A percentile compares a stretch with the other conserved stretches of the same genome.
Conservation (phyloP, 1,140 invertebrate species). For the Plectus sambesii region DNA sequence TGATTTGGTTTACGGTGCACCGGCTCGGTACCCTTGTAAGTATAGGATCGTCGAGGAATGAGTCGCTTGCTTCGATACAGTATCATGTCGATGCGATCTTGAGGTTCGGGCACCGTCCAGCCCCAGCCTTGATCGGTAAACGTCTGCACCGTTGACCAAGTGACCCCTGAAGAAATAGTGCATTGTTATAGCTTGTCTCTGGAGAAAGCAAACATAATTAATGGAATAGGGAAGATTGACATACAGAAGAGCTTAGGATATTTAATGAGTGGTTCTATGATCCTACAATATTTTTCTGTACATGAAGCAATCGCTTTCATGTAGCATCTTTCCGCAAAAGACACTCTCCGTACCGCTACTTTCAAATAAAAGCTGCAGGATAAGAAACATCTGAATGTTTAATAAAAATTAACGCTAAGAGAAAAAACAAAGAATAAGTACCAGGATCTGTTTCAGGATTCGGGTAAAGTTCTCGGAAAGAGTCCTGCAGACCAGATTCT, state of each 20-base stretch:
- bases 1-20: slow-evolving; percentile 24
- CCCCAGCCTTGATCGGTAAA: slow-evolving; percentile 29
- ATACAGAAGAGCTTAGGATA: too few species aligned
- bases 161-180: slow-evolving; percentile 16
- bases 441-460: slow-evolving; percentile 19
- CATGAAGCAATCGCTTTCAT: too few species aligned
- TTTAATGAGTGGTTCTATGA: too few species aligned
- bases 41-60: slow-evolving; percentile 11
- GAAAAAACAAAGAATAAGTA: slow-evolving; percentile 6
- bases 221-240: too few species aligned
- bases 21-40: slow-evolving; percentile 24
- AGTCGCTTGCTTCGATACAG: slow-evolving; percentile 25
- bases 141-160: slow-evolving; percentile 36
- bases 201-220: too few species aligned
- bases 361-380: too few species aligned
- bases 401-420: not conserved
- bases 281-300: too few species aligned
- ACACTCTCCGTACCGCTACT: too few species aligned
- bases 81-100: slow-evolving; percentile 38
- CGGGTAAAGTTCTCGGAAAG: slow-evolving; percentile 22
- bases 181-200: too few species aligned
- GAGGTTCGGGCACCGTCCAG: slow-evolving; percentile 35
- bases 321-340: too few species aligned
- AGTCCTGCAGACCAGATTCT: slow-evolving; percentile 14
- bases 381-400: too few species aligned